Conservation (phyloP, 1,140 invertebrate genomes). For the Papilio xuthus region DNA sequence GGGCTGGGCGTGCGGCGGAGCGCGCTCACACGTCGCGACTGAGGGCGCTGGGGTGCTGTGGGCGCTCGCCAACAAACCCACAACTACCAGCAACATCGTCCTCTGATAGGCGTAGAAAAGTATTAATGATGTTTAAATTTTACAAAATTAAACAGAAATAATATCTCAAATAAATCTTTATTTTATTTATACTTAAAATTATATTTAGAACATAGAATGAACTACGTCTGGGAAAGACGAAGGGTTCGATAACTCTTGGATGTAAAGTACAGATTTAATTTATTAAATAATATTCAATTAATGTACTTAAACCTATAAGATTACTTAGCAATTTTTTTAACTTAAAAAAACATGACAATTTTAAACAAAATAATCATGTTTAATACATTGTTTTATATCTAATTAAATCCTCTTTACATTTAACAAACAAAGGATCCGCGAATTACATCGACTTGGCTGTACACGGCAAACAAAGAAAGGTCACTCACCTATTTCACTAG, state of each 20-base stretch:
- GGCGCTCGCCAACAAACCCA: conserved; percentile 35
- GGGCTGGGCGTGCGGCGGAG: conserved; percentile 67
- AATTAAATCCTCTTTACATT: neutral
- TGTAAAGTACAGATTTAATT: too few relatives aligned
- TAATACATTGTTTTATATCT: neutral
- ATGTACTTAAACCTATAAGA: too few relatives aligned
- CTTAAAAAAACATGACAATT: neutral
- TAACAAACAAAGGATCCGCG: conserved; percentile 22
- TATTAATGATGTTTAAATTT: neutral
- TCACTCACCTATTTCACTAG: conserved; percentile 46
- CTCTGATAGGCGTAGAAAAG: neutral
- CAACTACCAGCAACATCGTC: conserved; percentile 38
- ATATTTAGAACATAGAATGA: too few relatives aligned
- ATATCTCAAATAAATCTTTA: too few relatives aligned
- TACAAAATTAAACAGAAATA: neutral
- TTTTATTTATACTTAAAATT: neutral
- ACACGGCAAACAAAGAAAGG: conserved; percentile 52
- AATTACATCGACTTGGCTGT: conserved; percentile 37
- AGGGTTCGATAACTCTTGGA: too few relatives aligned
- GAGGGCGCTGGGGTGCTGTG: conserved; percentile 32
- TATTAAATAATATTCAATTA: too few relatives aligned
- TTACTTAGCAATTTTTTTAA: too few relatives aligned
- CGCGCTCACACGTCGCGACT: conserved; percentile 53
- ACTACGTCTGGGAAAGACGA: too few relatives aligned
- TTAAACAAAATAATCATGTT: neutral